A percentile compares a stretch with the other conserved stretches of the same genome.
Evolutionary conservation across 2,888 invertebrate species (phyloP).

Genomic region (Luperina nickerlii): DNA sequence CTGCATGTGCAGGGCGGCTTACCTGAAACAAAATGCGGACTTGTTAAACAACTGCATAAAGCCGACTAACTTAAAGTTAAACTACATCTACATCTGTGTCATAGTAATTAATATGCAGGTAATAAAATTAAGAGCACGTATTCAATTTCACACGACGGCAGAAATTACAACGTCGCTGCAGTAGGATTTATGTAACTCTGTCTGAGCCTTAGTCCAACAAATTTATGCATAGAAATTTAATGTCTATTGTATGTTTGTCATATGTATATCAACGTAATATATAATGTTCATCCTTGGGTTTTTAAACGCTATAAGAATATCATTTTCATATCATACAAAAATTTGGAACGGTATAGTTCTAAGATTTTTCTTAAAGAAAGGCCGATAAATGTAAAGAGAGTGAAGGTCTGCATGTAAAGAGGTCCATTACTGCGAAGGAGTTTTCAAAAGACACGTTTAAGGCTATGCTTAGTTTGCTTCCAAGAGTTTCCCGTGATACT

Average conservation of each 20-base stretch:
- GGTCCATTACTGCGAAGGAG: slow-evolving; percentile 52
- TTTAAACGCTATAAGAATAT: slow-evolving; percentile 26
- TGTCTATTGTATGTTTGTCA: slow-evolving; percentile 33
- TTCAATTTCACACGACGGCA: slow-evolving; percentile 58
- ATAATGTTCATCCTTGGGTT: slow-evolving; percentile 2
- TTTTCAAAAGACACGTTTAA: slow-evolving; percentile 61
- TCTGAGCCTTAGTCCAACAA: slow-evolving; percentile 55
- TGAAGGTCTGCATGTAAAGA: slow-evolving; percentile 57
- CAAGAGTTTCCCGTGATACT: slow-evolving; percentile 32
- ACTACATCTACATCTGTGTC: slow-evolving; percentile 22
- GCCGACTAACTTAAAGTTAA: slow-evolving; percentile 19
- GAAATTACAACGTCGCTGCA: slow-evolving; percentile 48
- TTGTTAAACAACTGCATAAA: slow-evolving; percentile 53
- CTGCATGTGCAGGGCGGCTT: slow-evolving; percentile 82
- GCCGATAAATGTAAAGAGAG: slow-evolving; percentile 55
- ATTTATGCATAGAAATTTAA: slow-evolving; percentile 43
- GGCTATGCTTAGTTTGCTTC: slow-evolving; percentile 50
- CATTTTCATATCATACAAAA: slow-evolving; percentile 21
- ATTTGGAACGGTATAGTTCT: slow-evolving; percentile 29
- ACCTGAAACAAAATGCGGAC: slow-evolving; percentile 81
- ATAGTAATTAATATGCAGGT: slow-evolving; percentile 18
- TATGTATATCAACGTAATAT: slow-evolving; percentile 4
- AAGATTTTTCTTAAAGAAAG: slow-evolving; percentile 48
- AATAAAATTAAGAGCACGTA: slow-evolving; percentile 62
- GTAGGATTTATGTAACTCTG: slow-evolving; percentile 48